Percentiles rank a stretch among this genome's conserved stretches.
These are phyloP conservation scores for Synergus umbraculus DNA, from an alignment of 2,888 invertebrate genomes.

Conservation along the genomic window DNA sequence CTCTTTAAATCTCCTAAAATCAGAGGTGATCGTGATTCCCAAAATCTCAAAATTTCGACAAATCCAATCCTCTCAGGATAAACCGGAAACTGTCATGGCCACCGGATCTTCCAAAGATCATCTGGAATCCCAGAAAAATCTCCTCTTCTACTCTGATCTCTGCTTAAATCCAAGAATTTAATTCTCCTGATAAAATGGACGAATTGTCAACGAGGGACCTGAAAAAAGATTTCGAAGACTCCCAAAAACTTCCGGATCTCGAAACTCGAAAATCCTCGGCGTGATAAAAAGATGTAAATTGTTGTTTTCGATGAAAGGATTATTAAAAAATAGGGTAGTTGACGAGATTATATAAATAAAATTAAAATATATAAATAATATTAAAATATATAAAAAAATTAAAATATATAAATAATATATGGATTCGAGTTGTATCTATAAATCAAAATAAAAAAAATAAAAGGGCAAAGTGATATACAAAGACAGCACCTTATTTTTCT, in stretches of 20 bases:
- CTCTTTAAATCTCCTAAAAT: not conserved
- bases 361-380: constrained; percentile 12
- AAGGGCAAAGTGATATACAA: constrained; percentile 21
- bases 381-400: not conserved
- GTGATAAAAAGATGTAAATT: constrained; percentile 17
- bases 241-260: not conserved
- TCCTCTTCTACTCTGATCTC: not conserved
- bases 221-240: not conserved
- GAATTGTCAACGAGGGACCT: constrained; percentile 19
- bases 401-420: constrained; percentile 5
- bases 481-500: constrained; percentile 35
- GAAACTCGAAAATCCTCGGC: not conserved
- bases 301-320: constrained; percentile 12
- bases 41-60: not conserved
- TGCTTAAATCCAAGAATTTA: not conserved
- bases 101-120: constrained; percentile 2
- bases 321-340: constrained; percentile 16
- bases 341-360: not conserved
- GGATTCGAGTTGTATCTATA: not conserved
- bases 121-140: not conserved
- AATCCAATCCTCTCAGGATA: not conserved
- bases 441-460: constrained; percentile 10
- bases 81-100: constrained; percentile 18
- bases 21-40: not conserved
- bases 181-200: constrained; percentile 4